A percentile compares a stretch with the other conserved stretches of the same genome.
phyloP scores from a whole-genome alignment of 2,888 invertebrate species.

The Nemoura dubitans region DNA sequence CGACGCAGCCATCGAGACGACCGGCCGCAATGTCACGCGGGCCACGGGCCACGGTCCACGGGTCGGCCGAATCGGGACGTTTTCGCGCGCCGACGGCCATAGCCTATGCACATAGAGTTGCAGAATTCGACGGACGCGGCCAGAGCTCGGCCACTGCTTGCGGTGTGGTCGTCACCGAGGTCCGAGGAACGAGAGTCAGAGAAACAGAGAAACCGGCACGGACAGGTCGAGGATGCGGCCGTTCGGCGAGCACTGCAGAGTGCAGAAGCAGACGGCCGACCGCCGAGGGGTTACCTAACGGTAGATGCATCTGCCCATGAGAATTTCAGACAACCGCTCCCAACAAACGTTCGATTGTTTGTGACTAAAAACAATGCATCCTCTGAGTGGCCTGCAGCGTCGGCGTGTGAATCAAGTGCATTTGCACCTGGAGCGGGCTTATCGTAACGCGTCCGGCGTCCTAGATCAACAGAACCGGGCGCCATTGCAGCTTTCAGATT shows the following conservation, averaged over 20 bases:
- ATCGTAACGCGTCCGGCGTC: neutral
- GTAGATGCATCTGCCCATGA: neutral
- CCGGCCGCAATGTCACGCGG: neutral
- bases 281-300: constrained; percentile 1
- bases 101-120: too few relatives aligned
- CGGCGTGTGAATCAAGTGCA: neutral
- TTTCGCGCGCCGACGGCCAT: too few relatives aligned
- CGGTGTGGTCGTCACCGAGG: too few relatives aligned
- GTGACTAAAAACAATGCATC: neutral
- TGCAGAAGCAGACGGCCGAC: too few relatives aligned
- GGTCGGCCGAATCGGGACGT: too few relatives aligned
- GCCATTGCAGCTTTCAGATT: neutral
- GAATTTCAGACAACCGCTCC: neutral
- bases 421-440: neutral
- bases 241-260: neutral
- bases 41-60: neutral
- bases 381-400: neutral
- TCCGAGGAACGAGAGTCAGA: too few relatives aligned
- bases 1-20: neutral
- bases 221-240: too few relatives aligned
- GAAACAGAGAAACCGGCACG: too few relatives aligned
- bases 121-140: too few relatives aligned
- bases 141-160: too few relatives aligned
- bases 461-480: neutral
- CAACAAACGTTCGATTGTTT: neutral